A percentile compares a stretch with the other conserved stretches of the same genome.
phyloP scores from a whole-genome alignment of 2,888 invertebrate species.

The Spicauda simplicius region DNA sequence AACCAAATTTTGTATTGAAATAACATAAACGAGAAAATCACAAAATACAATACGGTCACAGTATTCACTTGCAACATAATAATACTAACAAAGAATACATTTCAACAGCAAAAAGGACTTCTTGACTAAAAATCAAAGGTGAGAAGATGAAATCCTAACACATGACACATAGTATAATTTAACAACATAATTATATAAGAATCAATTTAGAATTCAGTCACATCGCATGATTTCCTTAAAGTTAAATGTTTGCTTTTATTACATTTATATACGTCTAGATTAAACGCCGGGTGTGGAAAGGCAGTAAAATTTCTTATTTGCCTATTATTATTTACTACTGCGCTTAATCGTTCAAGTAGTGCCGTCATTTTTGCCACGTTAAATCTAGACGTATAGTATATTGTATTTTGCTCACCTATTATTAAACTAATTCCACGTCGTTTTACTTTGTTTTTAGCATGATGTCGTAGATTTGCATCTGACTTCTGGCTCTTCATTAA shows the following conservation, averaged over 20 bases:
- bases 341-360: not conserved
- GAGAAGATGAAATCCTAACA: constrained; percentile 53
- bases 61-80: constrained; percentile 41
- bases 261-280: not conserved
- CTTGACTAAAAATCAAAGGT: constrained; percentile 66
- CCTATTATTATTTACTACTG: not conserved
- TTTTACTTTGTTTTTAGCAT: constrained; percentile 47
- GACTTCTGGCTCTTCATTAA: not conserved
- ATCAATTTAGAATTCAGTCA: not conserved
- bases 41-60: constrained; percentile 39
- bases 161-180: constrained; percentile 38
- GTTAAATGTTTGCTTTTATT: not conserved
- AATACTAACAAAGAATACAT: constrained; percentile 63
- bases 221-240: constrained; percentile 5
- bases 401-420: not conserved
- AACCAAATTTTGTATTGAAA: not conserved
- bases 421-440: not conserved
- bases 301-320: too few relatives aligned
- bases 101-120: constrained; percentile 71
- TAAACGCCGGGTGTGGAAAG: too few relatives aligned
- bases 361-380: not conserved
- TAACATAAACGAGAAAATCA: constrained; percentile 20
- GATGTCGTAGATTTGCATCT: constrained; percentile 36
- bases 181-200: constrained; percentile 19
- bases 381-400: not conserved